Conservation (phyloP, 2,113 vertebrate genomes). For the Lipophrys pholis region DNA sequence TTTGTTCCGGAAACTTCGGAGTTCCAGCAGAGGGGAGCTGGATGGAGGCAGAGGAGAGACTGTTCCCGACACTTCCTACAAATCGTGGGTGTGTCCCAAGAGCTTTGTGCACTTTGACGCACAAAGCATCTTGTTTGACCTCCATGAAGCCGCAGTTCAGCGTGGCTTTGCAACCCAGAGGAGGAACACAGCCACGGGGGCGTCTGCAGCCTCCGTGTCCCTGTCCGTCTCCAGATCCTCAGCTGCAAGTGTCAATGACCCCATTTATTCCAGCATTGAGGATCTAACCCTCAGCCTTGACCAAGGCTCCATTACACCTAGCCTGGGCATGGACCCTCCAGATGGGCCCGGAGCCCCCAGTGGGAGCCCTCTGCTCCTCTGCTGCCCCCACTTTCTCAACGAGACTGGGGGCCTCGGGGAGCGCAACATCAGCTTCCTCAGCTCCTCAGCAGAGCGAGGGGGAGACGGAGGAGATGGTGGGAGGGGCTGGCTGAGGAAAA, state of each 20-base stretch:
- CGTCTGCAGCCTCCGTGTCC: slow-evolving; percentile 88
- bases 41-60: slow-evolving; percentile 72
- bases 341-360: slow-evolving; percentile 78
- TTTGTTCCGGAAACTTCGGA: slow-evolving; percentile 90
- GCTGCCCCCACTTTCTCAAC: slow-evolving; percentile 94
- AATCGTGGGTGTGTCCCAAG: slow-evolving; percentile 88
- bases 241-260: slow-evolving; percentile 74
- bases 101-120: slow-evolving; percentile 92
- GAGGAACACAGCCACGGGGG: slow-evolving; percentile 91
- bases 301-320: slow-evolving; percentile 36
- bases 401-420: slow-evolving; percentile 89
- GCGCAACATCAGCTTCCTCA: slow-evolving; percentile 90
- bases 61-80: slow-evolving; percentile 61
- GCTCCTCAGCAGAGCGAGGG: slow-evolving; percentile 77
- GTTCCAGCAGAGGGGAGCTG: slow-evolving; percentile 78
- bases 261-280: slow-evolving; percentile 86
- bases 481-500: slow-evolving; percentile 75
- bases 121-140: slow-evolving; percentile 93
- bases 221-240: slow-evolving; percentile 72
- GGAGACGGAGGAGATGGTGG: slow-evolving; percentile 41
- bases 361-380: slow-evolving; percentile 87
- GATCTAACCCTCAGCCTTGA: slow-evolving; percentile 81
- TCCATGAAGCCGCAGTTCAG: slow-evolving; percentile 84
- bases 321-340: slow-evolving; percentile 78
- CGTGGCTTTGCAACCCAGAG: slow-evolving; percentile 79